Base-by-base conservation (phyloP, 2,888 invertebrate genomes). In the Smittia sp. region DNA sequence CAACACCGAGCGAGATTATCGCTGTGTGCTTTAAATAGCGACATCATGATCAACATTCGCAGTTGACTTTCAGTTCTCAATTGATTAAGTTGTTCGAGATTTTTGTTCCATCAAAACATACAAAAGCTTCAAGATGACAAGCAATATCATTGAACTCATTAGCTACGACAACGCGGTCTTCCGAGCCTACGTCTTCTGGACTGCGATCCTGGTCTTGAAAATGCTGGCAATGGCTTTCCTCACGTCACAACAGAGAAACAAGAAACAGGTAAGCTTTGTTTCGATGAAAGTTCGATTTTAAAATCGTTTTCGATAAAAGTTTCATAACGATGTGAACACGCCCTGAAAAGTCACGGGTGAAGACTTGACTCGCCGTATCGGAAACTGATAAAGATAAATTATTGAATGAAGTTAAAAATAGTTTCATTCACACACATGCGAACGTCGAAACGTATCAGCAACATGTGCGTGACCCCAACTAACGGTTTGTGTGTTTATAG, bases 141-240 rank as follows among this genome's bases (percentile, higher is more conserved):
- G 9, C 15, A 15, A 9, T 32, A 32, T 32, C 9, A 32, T 73
- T 1, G 73, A 70, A 41, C 24, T 68, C 38, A 32, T 75, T 38
- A 54, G n/a, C 11, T 74, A 76, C n/a, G 77, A 77, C 22, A 80
- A 80, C 75, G 78, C 79, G 9, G 81, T 83, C 58, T 84, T 84
- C 76, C 78, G 77, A 70, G 76, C 80, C 15, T 85, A 81, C 77
- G 77, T 79, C 1, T 83, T 84, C 76, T 84, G 85, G 80, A 76
- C 79, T 22, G 79, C 79, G 7, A 77, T 84, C 25, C 76, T 85
- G 75, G 80, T 80, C 0, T 41, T 84, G 6, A 85, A 85, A 79
- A 80, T 84, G 78, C 74, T 85, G 9, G 54, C 77, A 1, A 84
- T 85, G 83, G 76, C 80, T 1, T 2, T 79, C 13, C 77, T 85